Base-by-base conservation (phyloP, 2,113 vertebrate species). In the Brachypodius melanocephalos region DNA sequence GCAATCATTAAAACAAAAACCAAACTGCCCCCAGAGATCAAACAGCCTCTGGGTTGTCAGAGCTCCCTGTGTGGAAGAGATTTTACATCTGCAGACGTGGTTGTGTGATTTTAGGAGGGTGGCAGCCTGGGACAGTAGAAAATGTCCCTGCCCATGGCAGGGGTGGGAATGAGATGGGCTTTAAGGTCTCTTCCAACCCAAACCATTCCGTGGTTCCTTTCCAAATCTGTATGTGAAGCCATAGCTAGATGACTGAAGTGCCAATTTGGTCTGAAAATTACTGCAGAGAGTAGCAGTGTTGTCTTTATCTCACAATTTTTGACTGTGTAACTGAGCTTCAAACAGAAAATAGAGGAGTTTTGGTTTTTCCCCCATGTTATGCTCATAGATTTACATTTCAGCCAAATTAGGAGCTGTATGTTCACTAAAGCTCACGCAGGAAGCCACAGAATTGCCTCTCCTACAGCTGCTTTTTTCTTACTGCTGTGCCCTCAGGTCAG, bases 1-100 rank as follows among this genome's bases (percentile, higher is more conserved):
- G 59, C 7, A 51, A 2, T 48, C 66, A 61, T 81, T 8, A 52
- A 36, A 73, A 26, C 25, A 17, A 18, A 42, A 8, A 19, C 5
- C 4, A 10, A 57, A 10, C 16, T 88, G 69, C 10, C 32, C 46
- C 28, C 62, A 8, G 62, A 95, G 89, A 95, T 95, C 93, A 97
- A 96, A 95, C 49, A 31, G 17, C 2, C 12, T 57, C 54, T 38
- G n/a, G 32, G 34, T 16, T 95, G 73, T 72, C 46, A 36, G 55
- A 87, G 55, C 66, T 92, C 45, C 29, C 31, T 85, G 65, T 10
- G 17, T 67, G 73, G 62, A 72, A 83, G 65, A 52, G 57, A 65
- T 57, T 81, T 85, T 68, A 9, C 18, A 52, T 76, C 88, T 95
- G 92, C 29, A 42, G 34, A 18, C 28, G 4, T 6, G n/a, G 45